Conservation (phyloP, 1,140 invertebrate species). For the Homarus americanus region DNA sequence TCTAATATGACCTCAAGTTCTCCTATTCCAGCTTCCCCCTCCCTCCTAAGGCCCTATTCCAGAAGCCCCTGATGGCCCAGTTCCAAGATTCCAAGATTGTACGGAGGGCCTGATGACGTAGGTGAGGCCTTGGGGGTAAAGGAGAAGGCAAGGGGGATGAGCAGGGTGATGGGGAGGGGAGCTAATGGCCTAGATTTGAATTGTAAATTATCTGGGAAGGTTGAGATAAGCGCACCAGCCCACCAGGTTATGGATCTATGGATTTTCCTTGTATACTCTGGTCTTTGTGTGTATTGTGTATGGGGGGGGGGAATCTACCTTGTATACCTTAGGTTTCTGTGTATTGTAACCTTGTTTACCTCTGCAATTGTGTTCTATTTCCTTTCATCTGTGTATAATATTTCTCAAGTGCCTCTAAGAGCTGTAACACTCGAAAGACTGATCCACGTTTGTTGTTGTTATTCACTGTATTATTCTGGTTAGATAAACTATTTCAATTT, state of each 20-base stretch:
- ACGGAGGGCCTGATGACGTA: background rate
- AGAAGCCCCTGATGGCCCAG: background rate
- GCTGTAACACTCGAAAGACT: too few species aligned
- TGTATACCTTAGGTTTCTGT: too few species aligned
- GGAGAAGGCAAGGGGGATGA: background rate
- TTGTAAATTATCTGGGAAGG: conserved; percentile 6
- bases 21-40: background rate
- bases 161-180: too few species aligned
- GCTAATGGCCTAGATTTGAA: conserved; percentile 9
- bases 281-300: background rate
- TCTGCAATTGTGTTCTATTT: too few species aligned
- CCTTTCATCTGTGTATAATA: too few species aligned
- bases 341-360: too few species aligned
- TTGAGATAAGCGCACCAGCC: background rate
- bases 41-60: background rate
- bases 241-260: conserved; percentile 3
- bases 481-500: too few species aligned
- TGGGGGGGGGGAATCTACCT: too few species aligned
- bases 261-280: background rate
- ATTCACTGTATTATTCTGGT: too few species aligned
- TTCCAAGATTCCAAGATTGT: background rate
- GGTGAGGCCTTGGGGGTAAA: background rate
- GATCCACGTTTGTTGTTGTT: too few species aligned
- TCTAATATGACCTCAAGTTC: background rate
- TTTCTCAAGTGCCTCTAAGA: too few species aligned